Base-by-base conservation (phyloP, 2,113 vertebrate genomes). In the Zapus hudsonius region DNA sequence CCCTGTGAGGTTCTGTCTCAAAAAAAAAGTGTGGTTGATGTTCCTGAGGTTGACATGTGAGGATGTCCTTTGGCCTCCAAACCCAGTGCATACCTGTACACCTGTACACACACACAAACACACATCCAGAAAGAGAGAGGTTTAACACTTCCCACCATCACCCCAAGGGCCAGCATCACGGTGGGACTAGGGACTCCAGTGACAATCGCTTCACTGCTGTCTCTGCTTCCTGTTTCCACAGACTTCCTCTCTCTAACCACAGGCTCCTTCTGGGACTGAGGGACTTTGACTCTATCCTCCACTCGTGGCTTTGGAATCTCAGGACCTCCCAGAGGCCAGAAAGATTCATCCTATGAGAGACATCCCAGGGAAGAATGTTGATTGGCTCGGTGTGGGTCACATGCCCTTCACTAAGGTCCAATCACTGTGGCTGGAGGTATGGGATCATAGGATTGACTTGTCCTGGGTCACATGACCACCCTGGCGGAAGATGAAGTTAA, bases 291-390 rank as follows among this genome's bases (percentile, higher is more conserved):
- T 33, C 52, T 15, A 52, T 12, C 12, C 52, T 52, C 52, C 52
- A 52, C 2, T 10, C 52, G 16, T 52, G 16, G 23, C 7, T 3
- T 19, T 7, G 6, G 0, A 0, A 5, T 7, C 2, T 29, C 38
- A 38, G 36, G 79, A 44, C 4, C n/a, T n/a, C 69, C 33, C 38
- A 29, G 55, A 47, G 31, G 27, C 22, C 70, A 11, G 57, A 59
- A 33, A 52, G 64, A 33, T 3, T 16, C 75, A 79, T 36, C 7
- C 17, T 19, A 12, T 12, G 47, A 83, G 38, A 38, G 73, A 29
- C 3, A 33, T 75, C 85, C 29, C 81, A 74, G 91, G 89, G 82
- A 90, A 95, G 57, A 23, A 57, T n/a, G 36, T 23, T 87, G 81
- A 75, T 57, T 87, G 94, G 78, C 61, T 92, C 55, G 5, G 3